Evolutionary conservation across 2,797 vertebrate genomes (phyloP), one percentile per base, ranked within the genome.

Genomic region (Astyanax mexicanus): DNA sequence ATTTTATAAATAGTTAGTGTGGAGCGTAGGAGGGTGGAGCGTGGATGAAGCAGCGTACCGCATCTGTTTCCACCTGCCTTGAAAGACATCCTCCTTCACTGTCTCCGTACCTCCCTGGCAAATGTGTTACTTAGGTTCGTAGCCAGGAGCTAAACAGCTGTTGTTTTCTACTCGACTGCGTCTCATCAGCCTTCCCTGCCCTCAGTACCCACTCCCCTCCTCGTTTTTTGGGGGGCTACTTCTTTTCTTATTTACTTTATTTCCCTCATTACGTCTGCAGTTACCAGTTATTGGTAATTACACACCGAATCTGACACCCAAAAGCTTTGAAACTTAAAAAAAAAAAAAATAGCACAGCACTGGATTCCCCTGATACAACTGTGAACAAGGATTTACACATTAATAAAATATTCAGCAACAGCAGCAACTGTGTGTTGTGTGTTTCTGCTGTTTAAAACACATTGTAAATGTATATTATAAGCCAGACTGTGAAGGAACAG

Each of bases 81-180:
- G 84, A 85, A 83, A 77, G 77, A 80, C 80, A 83, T 78, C 87
- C 78, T 90, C 80, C 87, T 88, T 84, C 71, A 72, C 83, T 80
- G 84, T 91, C 77, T 83, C 75, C 68, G 78, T 90, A 83, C 86
- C 90, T 90, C 91, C 88, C 87, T 83, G 81, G 88, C 86, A 91
- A 91, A 91, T 84, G 83, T 90, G 89, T 90, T 93, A 88, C 92
- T 92, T 81, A 85, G 85, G 86, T 85, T 92, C 93, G 87, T 92
- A 87, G 92, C 93, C 92, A 92, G 82, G 61, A 93, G 93, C 90
- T 77, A 92, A 91, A 88, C 93, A 94, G 92, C 91, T 94, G 93
- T 92, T 94, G 91, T 93, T 94, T 92, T 94, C 92, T 91, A 90
- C 89, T 88, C 85, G 84, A 75, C 81, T 81, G 90, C 86, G 64